Conservation (phyloP, 1,140 invertebrate species). For the Trachelipus rathkii region DNA sequence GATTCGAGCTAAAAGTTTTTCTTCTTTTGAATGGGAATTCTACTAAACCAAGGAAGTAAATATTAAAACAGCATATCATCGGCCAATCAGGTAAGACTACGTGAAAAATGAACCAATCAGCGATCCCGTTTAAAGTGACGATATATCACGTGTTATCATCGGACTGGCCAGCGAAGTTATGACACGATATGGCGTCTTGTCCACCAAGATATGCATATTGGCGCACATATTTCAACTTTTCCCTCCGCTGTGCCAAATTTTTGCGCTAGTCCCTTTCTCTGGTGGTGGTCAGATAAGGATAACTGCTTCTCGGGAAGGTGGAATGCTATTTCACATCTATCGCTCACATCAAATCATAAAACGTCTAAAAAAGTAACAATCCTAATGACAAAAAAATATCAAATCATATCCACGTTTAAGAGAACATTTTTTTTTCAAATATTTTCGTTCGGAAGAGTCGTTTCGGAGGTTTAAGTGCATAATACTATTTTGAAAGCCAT, state of each 20-base stretch:
- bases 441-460: constrained; percentile 20
- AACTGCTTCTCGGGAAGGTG: constrained; percentile 32
- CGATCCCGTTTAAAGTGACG: constrained; percentile 29
- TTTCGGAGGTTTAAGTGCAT: constrained; percentile 35
- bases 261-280: constrained; percentile 30
- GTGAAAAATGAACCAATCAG: constrained; percentile 38
- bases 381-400: constrained; percentile 6
- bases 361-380: constrained; percentile 2
- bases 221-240: constrained; percentile 37
- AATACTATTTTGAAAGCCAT: constrained; percentile 26
- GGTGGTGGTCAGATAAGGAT: constrained; percentile 42
- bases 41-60: constrained; percentile 10
- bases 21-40: not conserved
- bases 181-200: constrained; percentile 38
- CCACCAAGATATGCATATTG: constrained; percentile 42
- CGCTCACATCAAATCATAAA: constrained; percentile 9
- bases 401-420: constrained; percentile 7
- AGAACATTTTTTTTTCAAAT: not conserved
- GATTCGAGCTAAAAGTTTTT: constrained; percentile 16
- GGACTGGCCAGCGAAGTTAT: constrained; percentile 38
- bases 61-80: not conserved
- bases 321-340: not conserved
- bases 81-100: constrained; percentile 38
- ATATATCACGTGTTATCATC: constrained; percentile 39
- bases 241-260: constrained; percentile 27